These are phyloP conservation scores for Agrotis exclamationis DNA, from an alignment of 2,888 invertebrate species.

Conservation along the genomic window DNA sequence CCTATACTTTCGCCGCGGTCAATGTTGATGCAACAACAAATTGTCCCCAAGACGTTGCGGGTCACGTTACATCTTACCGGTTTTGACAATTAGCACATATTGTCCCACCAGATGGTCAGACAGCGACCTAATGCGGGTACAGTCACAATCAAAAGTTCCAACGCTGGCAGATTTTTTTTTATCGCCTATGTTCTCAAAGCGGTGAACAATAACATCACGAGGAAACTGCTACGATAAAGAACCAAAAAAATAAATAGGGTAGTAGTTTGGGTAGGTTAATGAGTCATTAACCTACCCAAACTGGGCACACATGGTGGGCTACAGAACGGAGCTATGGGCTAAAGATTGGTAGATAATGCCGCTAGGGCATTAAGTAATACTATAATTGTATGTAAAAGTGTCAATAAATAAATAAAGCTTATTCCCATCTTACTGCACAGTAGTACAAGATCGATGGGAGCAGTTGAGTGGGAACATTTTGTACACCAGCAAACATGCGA, in stretches of 20 bases:
- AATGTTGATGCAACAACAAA: slow-evolving; percentile 71
- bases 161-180: not conserved
- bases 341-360: no score
- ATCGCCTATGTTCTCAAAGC: not conserved
- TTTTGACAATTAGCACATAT: slow-evolving; percentile 72
- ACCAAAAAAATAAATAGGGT: not conserved
- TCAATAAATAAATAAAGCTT: no score
- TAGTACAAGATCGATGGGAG: no score
- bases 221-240: not conserved
- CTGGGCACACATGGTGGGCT: not conserved
- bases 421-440: no score
- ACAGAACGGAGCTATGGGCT: no score
- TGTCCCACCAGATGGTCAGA: slow-evolving; percentile 51
- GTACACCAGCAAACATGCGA: not conserved
- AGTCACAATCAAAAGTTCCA: slow-evolving; percentile 25
- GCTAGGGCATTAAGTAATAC: no score
- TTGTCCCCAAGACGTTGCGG: slow-evolving; percentile 57
- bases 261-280: not conserved
- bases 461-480: not conserved
- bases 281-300: not conserved
- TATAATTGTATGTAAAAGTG: no score
- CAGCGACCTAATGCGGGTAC: slow-evolving; percentile 65
- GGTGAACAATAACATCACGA: not conserved
- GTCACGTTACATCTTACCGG: slow-evolving; percentile 54
- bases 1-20: slow-evolving; percentile 73